phyloP scores from a whole-genome alignment of 2,113 vertebrate species.

The Cyphomyrus plagiostoma region DNA sequence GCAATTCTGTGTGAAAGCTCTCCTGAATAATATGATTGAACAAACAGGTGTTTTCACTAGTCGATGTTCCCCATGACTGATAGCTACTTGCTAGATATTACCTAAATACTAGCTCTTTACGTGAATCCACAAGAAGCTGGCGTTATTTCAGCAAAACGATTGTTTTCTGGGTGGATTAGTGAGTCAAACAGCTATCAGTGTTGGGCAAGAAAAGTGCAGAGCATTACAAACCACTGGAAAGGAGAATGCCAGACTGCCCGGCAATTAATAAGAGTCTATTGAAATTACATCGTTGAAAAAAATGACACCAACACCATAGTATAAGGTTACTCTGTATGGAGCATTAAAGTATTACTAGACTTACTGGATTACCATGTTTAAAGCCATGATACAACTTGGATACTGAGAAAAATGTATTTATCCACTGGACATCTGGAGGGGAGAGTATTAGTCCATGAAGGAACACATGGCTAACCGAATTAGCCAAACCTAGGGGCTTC shows the following conservation, averaged over 20 bases:
- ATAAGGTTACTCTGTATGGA: conserved; percentile 11
- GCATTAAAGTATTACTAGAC: conserved; percentile 13
- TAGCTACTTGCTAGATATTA: neutral
- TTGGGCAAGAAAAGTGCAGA: neutral
- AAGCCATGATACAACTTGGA: neutral
- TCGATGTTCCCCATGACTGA: neutral
- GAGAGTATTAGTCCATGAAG: neutral
- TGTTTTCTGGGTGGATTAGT: neutral
- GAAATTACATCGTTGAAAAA: neutral
- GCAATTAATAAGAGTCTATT: neutral
- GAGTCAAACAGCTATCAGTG: neutral
- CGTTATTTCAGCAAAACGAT: neutral
- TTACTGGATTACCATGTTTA: conserved; percentile 10
- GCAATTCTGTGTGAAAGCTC: neutral
- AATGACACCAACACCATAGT: neutral
- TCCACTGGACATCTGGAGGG: conserved; percentile 8
- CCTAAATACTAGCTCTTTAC: neutral
- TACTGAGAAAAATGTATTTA: conserved; percentile 8
- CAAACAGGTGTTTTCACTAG: neutral
- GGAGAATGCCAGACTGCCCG: neutral
- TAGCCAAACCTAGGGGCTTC: conserved; percentile 3
- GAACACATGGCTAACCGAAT: conserved; percentile 21
- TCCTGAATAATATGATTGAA: neutral
- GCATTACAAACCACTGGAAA: neutral
- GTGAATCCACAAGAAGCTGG: neutral